Base-by-base conservation (phyloP, 1,140 invertebrate genomes). In the Sesamia nonagrioides region DNA sequence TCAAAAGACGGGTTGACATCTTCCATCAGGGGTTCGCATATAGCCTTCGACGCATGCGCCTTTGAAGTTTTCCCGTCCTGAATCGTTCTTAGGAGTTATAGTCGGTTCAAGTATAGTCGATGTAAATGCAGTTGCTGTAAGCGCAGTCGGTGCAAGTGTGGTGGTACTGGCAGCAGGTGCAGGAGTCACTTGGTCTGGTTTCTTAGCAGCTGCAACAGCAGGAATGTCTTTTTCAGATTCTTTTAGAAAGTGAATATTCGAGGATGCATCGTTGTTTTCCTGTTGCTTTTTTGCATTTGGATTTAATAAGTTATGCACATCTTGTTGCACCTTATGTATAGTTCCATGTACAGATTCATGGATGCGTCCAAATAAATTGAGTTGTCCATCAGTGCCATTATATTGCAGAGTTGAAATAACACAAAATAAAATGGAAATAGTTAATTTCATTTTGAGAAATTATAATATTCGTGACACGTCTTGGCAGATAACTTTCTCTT, bases 21-120 rank as follows among this genome's bases (percentile, higher is more conserved):
- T 90, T 50, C 90, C 90, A 80, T 91, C 91, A 27, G 78, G 40
- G 5, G 90, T 91, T 17, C 82, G 78, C 72, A 77, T 71, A 66
- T 80, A 91, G 18, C 90, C 89, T 37, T 85, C 35, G 18, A 84
- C 58, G 76, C 91, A 93, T 35, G 81, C 86, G 37, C 83, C 90
- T 33, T 63, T 27, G 45, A 93, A 89, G 48, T 87, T 89, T 79
- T 88, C 89, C 79, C 83, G 86, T 42, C 88, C 89, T n/a, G n/a
- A n/a, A 33, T 85, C 84, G 61, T 88, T 84, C 17, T 54, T n/a
- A n/a, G n/a, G n/a, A n/a, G n/a, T n/a, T n/a, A n/a, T n/a, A n/a
- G n/a, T n/a, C n/a, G n/a, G n/a, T n/a, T n/a, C n/a, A n/a, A n/a
- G n/a, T n/a, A n/a, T n/a, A n/a, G n/a, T n/a, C n/a, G n/a, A n/a